phyloP scores from a whole-genome alignment of 2,797 vertebrate genomes.

The Poecilia gillii region DNA sequence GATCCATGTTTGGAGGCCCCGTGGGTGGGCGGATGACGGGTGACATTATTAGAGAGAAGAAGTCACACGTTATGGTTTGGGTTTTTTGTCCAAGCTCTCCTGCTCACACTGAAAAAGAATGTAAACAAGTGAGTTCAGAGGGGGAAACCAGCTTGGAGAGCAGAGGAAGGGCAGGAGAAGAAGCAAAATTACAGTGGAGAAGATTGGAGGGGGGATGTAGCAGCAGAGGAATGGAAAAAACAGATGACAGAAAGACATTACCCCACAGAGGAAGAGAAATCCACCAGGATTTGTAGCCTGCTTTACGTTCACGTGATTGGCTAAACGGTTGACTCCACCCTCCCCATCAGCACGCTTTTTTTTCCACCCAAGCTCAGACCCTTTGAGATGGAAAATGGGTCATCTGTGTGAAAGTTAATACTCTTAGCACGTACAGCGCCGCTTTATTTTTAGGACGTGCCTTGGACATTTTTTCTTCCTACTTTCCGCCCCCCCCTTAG shows the following conservation, averaged over 20 bases:
- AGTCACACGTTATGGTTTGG: slow-evolving; percentile 26
- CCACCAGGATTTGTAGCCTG: slow-evolving; percentile 76
- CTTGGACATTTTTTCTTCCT: slow-evolving; percentile 63
- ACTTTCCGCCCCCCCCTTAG: slow-evolving; percentile 35
- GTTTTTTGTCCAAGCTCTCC: slow-evolving; percentile 55
- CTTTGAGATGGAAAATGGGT: slow-evolving; percentile 83
- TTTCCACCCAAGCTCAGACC: slow-evolving; percentile 69
- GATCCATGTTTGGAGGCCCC: slow-evolving; percentile 40
- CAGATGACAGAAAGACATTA: slow-evolving; percentile 66
- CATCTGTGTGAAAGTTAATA: slow-evolving; percentile 81
- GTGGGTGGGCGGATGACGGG: slow-evolving; percentile 16
- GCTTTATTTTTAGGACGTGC: slow-evolving; percentile 84
- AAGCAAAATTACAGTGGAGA: slow-evolving; percentile 34
- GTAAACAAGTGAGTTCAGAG: slow-evolving; percentile 69
- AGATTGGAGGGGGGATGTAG: slow-evolving; percentile 4
- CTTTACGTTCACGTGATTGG: slow-evolving; percentile 76
- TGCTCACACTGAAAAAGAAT: slow-evolving; percentile 63
- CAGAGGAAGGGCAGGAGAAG: slow-evolving; percentile 40
- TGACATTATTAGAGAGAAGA: slow-evolving; percentile 56
- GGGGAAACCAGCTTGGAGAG: slow-evolving; percentile 11
- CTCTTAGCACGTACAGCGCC: slow-evolving; percentile 75
- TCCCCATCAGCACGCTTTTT: slow-evolving; percentile 17
- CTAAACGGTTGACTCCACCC: slow-evolving; percentile 41
- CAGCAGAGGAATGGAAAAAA: slow-evolving; percentile 60
- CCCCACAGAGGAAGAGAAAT: slow-evolving; percentile 65